Evolutionary conservation across 2,888 invertebrate genomes (phyloP), one percentile per base, ranked within the genome.

Genomic region (Prostheceraeus crozeri): DNA sequence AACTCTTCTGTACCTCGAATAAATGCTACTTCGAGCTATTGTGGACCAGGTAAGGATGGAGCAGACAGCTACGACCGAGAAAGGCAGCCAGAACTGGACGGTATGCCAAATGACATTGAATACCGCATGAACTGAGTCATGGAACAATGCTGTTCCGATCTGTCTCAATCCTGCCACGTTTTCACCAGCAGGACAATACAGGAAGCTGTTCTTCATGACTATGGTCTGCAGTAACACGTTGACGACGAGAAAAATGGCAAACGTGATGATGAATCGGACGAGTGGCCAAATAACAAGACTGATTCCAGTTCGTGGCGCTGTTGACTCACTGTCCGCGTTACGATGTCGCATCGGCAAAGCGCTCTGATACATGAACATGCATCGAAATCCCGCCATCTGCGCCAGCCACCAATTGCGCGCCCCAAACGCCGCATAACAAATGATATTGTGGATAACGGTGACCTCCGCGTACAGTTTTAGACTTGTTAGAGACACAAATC

Each of bases 331-430:
- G 6, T 14, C 19, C 14, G 6, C 14, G n/a, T 10, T 10, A 4
- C 40, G 40, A 4, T 14, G 19, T 14, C 19, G n/a, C n/a, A n/a
- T n/a, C n/a, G n/a, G n/a, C n/a, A n/a, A n/a, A n/a, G n/a, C n/a
- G n/a, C n/a, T n/a, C n/a, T n/a, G n/a, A n/a, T n/a, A n/a, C 14
- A 40, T 6, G 19, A 40, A 16, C 6, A 16, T 16, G 14, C 40
- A 40, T 4, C 40, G 40, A 40, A 40, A 14, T 4, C n/a, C 14
- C 6, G 40, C 40, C 40, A 40, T 19, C n/a, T 16, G 14, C 8
- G 40, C 19, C 14, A 40, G n/a, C 40, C 40, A 40, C 40, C 40
- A 40, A n/a, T 40, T 40, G 6, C 40, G n/a, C 8, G 40, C 19
- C 14, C 14, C 40, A 40, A 40, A 40, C 4, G 19, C 14, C 14